Evolutionary conservation across 2,888 invertebrate species (phyloP).

Genomic region (Tuberolachnus salignus): DNA sequence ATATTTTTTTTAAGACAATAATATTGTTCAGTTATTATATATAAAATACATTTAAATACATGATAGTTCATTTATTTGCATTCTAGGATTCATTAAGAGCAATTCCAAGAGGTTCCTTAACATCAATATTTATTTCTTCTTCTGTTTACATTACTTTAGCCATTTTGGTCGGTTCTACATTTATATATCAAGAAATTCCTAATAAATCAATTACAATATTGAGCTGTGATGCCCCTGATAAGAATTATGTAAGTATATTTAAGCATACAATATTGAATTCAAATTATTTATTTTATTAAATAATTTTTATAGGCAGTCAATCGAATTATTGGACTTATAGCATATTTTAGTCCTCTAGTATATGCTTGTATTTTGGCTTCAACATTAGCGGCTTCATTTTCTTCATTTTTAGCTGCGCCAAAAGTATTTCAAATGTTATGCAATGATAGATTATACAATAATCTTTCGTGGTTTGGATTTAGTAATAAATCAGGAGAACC

Average conservation of each 20-base stretch:
- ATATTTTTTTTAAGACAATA: too few relatives aligned
- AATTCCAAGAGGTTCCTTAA: slow-evolving; percentile 90
- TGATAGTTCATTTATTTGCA: slow-evolving; percentile 42
- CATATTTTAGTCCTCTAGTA: slow-evolving; percentile 87
- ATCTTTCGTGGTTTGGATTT: slow-evolving; percentile 82
- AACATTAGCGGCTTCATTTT: slow-evolving; percentile 93
- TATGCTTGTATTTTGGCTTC: slow-evolving; percentile 98
- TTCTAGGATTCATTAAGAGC: slow-evolving; percentile 82
- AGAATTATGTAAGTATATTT: slow-evolving; percentile 40
- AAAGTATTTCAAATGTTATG: slow-evolving; percentile 93
- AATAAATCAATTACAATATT: slow-evolving; percentile 6
- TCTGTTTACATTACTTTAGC: slow-evolving; percentile 85
- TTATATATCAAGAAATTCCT: slow-evolving; percentile 20
- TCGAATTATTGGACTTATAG: slow-evolving; percentile 82
- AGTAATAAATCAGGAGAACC: slow-evolving; percentile 52
- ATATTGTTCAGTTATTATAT: too few relatives aligned
- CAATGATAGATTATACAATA: slow-evolving; percentile 92
- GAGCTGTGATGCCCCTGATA: slow-evolving; percentile 1
- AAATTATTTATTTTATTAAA: slow-evolving; percentile 36
- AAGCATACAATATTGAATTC: neutral
- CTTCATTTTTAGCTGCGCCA: slow-evolving; percentile 94
- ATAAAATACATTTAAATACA: neutral
- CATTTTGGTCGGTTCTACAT: slow-evolving; percentile 71
- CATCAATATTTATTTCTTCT: slow-evolving; percentile 88
- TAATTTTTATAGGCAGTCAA: slow-evolving; percentile 49